These are phyloP conservation scores for Noctua pronuba DNA, from an alignment of 2,888 invertebrate genomes.

Conservation along the genomic window DNA sequence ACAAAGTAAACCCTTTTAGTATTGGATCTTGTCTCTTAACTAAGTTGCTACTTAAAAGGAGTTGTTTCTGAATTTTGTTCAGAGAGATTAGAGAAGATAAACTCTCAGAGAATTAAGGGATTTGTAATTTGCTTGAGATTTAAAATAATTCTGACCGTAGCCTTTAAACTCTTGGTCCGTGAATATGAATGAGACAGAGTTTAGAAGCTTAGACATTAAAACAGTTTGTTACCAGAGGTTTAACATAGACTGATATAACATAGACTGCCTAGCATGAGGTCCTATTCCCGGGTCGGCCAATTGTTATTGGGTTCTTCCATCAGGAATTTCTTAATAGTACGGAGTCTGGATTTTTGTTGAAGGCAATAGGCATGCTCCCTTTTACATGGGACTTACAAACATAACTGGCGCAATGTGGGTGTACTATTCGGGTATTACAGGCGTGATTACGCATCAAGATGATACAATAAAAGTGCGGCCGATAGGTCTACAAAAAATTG, in stretches of 20 bases:
- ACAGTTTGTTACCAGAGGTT: slow-evolving; percentile 17
- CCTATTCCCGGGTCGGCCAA: too few species aligned
- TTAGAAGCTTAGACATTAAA: slow-evolving; percentile 33
- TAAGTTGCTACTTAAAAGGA: slow-evolving; percentile 76
- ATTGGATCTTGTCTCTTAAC: slow-evolving; percentile 72
- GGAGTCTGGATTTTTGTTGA: too few species aligned
- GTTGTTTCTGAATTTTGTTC: slow-evolving; percentile 75
- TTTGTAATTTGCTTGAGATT: slow-evolving; percentile 71
- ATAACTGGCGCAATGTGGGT: too few species aligned
- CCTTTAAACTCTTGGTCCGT: slow-evolving; percentile 32
- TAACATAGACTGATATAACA: background rate
- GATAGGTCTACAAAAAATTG: background rate
- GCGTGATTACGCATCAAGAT: background rate
- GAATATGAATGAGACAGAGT: slow-evolving; percentile 37
- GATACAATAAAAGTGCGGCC: background rate
- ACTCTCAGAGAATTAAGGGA: slow-evolving; percentile 72
- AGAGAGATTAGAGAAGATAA: slow-evolving; percentile 76
- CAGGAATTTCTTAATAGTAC: too few species aligned
- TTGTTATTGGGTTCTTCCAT: too few species aligned
- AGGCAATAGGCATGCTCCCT: too few species aligned
- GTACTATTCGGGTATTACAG: too few species aligned
- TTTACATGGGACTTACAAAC: too few species aligned
- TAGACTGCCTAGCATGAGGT: too few species aligned
- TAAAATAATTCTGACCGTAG: slow-evolving; percentile 58
- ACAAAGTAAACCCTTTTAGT: slow-evolving; percentile 72